Base-by-base conservation (phyloP, 2,888 invertebrate species). In the Acronicta leporina region DNA sequence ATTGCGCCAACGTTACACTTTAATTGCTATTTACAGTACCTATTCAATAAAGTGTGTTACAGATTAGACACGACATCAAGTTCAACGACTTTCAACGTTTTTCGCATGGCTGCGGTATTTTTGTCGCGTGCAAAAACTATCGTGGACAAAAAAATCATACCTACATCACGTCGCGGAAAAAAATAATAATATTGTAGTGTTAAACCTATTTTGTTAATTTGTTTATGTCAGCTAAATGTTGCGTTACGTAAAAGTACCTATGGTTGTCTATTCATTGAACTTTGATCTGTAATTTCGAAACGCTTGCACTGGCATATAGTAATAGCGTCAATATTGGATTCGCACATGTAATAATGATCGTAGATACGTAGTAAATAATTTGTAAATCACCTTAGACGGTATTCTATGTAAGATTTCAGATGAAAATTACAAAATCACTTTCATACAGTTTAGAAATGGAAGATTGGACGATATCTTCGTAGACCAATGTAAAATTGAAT, bases 51-150 rank as follows among this genome's bases (percentile, higher is more conserved):
- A 56, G 30, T 54, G 52, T 62, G 48, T 16, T 61, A 54, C 7
- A 63, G 38, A 69, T 52, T 56, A 42, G 27, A 67, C 54, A 55
- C 61, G 60, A 44, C 63, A 61, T 15, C 50, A 66, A 78, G 77
- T 78, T 77, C 79, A 75, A 41, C 53, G 79, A 69, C 77, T 64
- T 57, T 62, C 10, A 5, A 44, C 14, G n/a, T 73, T 75, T 77
- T 75, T 73, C 64, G 46, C 54, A 53, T 14, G 64, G 42, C 44
- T 47, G 76, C 43, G 56, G 57, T 78, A 77, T 78, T 77, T 77
- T 51, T 61, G 76, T 77, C 68, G 73, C 79, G 70, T 78, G 77
- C 60, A 75, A 73, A 75, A 70, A 68, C 63, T 61, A 60, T 43
- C 16, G 63, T 38, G 40, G 20, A 67, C 63, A 64, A 65, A 75